phyloP scores from a whole-genome alignment of 2,797 vertebrate genomes.

The Nasua narica region DNA sequence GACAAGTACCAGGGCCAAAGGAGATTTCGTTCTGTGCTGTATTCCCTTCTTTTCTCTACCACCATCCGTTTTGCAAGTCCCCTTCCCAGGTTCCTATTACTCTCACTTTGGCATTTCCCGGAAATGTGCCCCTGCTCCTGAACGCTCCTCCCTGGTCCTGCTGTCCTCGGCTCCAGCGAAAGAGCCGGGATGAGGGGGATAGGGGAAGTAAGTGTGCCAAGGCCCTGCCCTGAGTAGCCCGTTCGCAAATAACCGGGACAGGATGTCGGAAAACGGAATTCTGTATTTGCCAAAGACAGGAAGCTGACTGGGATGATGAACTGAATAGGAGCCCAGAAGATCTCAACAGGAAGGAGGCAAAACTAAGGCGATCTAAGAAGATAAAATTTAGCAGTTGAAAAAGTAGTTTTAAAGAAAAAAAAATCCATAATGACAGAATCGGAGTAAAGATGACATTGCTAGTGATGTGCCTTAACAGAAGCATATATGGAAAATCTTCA shows the following conservation, averaged over 20 bases:
- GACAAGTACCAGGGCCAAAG: not conserved
- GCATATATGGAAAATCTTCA: not conserved
- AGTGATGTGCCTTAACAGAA: not conserved
- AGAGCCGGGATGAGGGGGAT: not conserved
- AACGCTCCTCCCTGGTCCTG: not conserved
- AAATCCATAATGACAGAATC: not conserved
- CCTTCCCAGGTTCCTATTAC: not conserved
- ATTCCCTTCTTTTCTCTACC: not conserved
- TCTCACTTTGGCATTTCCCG: not conserved
- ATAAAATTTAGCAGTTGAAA: not conserved
- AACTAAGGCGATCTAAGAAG: not conserved
- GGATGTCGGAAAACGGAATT: not conserved
- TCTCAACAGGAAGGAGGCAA: not conserved
- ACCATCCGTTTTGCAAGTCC: not conserved
- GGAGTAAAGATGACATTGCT: not conserved
- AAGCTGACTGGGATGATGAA: not conserved
- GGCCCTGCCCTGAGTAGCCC: rapidly evolving
- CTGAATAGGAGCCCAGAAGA: not conserved
- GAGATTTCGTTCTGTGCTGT: not conserved
- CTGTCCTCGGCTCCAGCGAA: not conserved
- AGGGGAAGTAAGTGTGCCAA: not conserved
- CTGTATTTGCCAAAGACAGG: not conserved
- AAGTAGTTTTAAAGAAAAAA: not conserved
- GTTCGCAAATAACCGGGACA: not conserved
- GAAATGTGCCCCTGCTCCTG: not conserved